Evolutionary conservation across 2,888 invertebrate genomes (phyloP).

Genomic region (Cheilosia scutellata): DNA sequence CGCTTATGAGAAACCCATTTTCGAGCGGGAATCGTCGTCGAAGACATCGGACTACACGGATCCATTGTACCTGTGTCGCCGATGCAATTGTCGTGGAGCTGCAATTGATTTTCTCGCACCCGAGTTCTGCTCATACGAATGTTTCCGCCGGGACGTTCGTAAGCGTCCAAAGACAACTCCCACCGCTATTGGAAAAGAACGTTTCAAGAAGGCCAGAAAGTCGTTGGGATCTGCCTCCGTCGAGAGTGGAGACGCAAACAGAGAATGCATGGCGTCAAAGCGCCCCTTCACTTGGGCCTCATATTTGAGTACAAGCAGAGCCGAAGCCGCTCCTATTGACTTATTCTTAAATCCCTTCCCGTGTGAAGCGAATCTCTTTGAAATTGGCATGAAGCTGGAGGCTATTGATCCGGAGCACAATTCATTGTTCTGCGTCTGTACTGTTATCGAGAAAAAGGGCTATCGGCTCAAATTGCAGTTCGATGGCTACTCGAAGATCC

Average conservation of each 20-base stretch:
- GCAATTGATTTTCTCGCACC: constrained; percentile 92
- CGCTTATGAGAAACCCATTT: constrained; percentile 85
- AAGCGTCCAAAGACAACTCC: constrained; percentile 69
- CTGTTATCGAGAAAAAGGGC: constrained; percentile 92
- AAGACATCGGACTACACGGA: constrained; percentile 85
- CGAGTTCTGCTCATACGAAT: constrained; percentile 81
- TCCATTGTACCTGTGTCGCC: constrained; percentile 91
- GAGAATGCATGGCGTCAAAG: constrained; percentile 19
- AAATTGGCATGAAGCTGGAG: constrained; percentile 95
- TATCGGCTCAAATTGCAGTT: constrained; percentile 94
- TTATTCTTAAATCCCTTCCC: constrained; percentile 93
- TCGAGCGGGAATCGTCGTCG: constrained; percentile 79
- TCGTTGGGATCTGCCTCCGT: neutral
- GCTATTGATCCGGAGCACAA: constrained; percentile 97
- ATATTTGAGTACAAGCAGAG: constrained; percentile 89
- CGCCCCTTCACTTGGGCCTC: constrained; percentile 91
- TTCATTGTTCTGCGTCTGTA: constrained; percentile 94
- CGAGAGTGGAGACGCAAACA: neutral
- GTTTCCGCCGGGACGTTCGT: constrained; percentile 79
- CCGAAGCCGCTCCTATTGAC: constrained; percentile 90
- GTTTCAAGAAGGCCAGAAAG: constrained; percentile 83
- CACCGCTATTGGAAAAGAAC: constrained; percentile 87
- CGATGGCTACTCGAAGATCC: constrained; percentile 94
- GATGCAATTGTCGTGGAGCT: constrained; percentile 94
- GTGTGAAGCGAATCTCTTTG: constrained; percentile 89